Evolutionary conservation across 2,888 invertebrate species (phyloP), one percentile per base, ranked within the genome.

Genomic region (Drosophila rubida): DNA sequence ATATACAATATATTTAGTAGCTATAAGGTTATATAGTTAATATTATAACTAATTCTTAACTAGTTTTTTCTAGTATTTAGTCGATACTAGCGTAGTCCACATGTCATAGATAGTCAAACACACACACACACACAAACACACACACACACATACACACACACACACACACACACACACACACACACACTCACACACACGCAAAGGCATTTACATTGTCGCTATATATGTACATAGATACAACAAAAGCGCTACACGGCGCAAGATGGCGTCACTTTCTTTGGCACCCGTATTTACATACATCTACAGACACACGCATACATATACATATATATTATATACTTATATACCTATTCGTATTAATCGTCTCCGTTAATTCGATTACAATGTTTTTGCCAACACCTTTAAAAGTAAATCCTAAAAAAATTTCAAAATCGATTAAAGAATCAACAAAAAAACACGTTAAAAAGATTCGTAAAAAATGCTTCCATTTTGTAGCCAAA

Each of bases 401-500:
- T 50, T 64, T 57, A 19, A 51, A 50, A 46, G 49, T 32, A 37
- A 65, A 25, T 45, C n/a, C 22, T 6, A 7, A 23, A 49, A 14
- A 61, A 42, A 2, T 16, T 9, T 13, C 9, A 35, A 27, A 53
- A 42, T 22, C 14, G 22, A 44, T 32, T 19, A 48, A 14, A n/a
- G 16, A 19, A 41, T 19, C n/a, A 37, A 27, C 8, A 22, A 19
- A 44, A 55, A 46, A 32, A 11, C n/a, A 32, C 32, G 32, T 32
- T 4, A 51, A 23, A 6, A 44, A 62, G 25, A 13, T 9, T 37
- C 9, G 25, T 35, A 32, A 27, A 45, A 62, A 60, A 72, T 78
- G 87, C 81, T 82, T 82, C 81, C 81, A 82, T 82, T 86, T 83
- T 80, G 84, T 83, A 82, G 86, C 82, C 67, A 80, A 80, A 48